Evolutionary conservation across 2,888 invertebrate genomes (phyloP).

Genomic region (Ennomos fuscantarius): DNA sequence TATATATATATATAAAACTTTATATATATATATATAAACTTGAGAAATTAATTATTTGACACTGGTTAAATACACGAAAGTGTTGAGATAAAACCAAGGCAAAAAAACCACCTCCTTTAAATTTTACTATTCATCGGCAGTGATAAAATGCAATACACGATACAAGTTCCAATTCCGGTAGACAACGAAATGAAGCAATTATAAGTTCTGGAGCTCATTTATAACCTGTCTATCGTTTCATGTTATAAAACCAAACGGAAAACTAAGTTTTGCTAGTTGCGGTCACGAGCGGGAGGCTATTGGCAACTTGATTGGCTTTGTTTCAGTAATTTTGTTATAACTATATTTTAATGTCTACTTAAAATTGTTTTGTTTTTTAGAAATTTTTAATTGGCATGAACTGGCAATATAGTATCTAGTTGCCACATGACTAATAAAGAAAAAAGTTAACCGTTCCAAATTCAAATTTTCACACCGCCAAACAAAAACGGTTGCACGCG

Average conservation of each 20-base stretch:
- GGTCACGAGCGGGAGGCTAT: slow-evolving; percentile 58
- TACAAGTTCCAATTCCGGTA: slow-evolving; percentile 47
- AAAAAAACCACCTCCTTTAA: slow-evolving; percentile 42
- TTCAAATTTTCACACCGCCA: slow-evolving; percentile 41
- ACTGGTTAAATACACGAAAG: too few species aligned
- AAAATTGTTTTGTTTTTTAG: not conserved
- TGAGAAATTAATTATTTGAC: too few species aligned
- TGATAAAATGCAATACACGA: slow-evolving; percentile 39
- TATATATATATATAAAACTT: too few species aligned
- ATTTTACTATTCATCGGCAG: slow-evolving; percentile 35
- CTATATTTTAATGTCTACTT: slow-evolving; percentile 5
- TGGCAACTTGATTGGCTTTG: slow-evolving; percentile 43
- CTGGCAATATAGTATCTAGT: slow-evolving; percentile 8
- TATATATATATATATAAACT: too few species aligned
- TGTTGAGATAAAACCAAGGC: too few species aligned
- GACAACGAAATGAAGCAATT: slow-evolving; percentile 82
- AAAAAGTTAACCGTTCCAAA: slow-evolving; percentile 34
- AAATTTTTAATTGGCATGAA: not conserved
- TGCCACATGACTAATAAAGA: slow-evolving; percentile 26
- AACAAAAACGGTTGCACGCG: slow-evolving; percentile 54
- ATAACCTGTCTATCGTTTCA: slow-evolving; percentile 79
- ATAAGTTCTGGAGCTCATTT: slow-evolving; percentile 81
- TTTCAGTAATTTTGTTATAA: slow-evolving; percentile 10
- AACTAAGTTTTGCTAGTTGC: slow-evolving; percentile 70
- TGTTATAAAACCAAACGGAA: slow-evolving; percentile 76